Evolutionary conservation across 1,140 invertebrate species (phyloP), one percentile per base, ranked within the genome.

Genomic region (Stratiolaelaps scimitus): DNA sequence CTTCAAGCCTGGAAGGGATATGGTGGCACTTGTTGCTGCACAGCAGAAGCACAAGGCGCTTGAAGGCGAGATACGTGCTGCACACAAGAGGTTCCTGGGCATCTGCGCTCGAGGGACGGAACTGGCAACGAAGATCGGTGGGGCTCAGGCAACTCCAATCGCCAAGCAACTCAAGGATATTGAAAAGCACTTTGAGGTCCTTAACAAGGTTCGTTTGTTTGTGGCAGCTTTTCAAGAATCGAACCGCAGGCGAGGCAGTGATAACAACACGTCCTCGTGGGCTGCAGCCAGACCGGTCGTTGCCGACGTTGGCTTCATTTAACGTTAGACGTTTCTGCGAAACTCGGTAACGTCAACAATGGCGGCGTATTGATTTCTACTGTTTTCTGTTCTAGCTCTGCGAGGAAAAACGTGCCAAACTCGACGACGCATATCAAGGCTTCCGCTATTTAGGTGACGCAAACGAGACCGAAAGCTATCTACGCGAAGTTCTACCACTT

Each of bases 381-480:
- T 40, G 34, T 6, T 40, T 4, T 40, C 34, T 6, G 5, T 40
- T 40, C 10, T 40, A 40, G 15, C 43, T 69, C 13, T 47, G n/a
- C 10, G 43, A 60, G 34, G 53, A 60, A 13, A 80, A 92, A 47
- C 84, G 86, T 65, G 87, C 86, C 70, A 88, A 93, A 72, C 76
- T 98, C 0, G 85, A 91, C 69, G 93, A 97, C 75, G 92, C 92
- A 0, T 87, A 87, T 1, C 90, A 95, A 74, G 91, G 92, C 10
- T 93, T 72, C 66, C 68, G 72, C 65, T 72, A 72, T 46, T 66
- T 70, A 73, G 85, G 90, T 1, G 93, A 98, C 78, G 92, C 92
- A 0, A 96, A 98, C 76, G 94, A 98, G 75, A 88, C 92, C 0
- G 93, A 97, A 72, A 94, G 91, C 0, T 98, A 92, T 92, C 84